Conservation (phyloP, 2,888 invertebrate species). For the Teinopalpus imperialis region DNA sequence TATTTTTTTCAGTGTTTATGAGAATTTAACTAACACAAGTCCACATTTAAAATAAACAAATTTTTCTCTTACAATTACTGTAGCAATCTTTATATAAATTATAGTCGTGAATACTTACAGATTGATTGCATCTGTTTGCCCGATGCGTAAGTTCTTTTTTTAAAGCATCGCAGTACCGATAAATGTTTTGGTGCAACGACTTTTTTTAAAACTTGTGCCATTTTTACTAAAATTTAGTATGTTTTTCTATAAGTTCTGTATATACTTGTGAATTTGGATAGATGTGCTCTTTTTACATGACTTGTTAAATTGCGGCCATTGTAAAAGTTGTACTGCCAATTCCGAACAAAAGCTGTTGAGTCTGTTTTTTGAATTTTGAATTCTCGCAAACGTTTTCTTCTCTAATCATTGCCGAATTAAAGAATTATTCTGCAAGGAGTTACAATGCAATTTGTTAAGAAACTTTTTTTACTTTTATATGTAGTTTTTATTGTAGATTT, state of each 20-base stretch:
- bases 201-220: slow-evolving; percentile 67
- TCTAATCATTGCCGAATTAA: slow-evolving; percentile 15
- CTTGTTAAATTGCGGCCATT: slow-evolving; percentile 68
- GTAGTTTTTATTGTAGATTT: no score
- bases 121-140: slow-evolving; percentile 38
- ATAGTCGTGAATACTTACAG: slow-evolving; percentile 46
- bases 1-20: no score
- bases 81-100: no score
- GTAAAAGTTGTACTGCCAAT: slow-evolving; percentile 45
- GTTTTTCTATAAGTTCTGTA: slow-evolving; percentile 25
- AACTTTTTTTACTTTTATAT: no score
- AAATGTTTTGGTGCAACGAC: slow-evolving; percentile 58
- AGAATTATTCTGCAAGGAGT: no score
- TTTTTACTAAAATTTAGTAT: slow-evolving; percentile 39
- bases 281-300: slow-evolving; percentile 38
- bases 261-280: slow-evolving; percentile 44
- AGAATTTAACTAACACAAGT: no score
- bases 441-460: no score
- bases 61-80: no score
- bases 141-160: slow-evolving; percentile 47
- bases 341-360: slow-evolving; percentile 45
- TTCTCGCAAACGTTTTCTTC: slow-evolving; percentile 37
- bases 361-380: slow-evolving; percentile 42
- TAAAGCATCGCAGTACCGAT: slow-evolving; percentile 60
- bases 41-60: no score